A percentile compares a stretch with the other conserved stretches of the same genome.
phyloP scores from a whole-genome alignment of 2,797 vertebrate species.

The Paedocypris micromegethes region DNA sequence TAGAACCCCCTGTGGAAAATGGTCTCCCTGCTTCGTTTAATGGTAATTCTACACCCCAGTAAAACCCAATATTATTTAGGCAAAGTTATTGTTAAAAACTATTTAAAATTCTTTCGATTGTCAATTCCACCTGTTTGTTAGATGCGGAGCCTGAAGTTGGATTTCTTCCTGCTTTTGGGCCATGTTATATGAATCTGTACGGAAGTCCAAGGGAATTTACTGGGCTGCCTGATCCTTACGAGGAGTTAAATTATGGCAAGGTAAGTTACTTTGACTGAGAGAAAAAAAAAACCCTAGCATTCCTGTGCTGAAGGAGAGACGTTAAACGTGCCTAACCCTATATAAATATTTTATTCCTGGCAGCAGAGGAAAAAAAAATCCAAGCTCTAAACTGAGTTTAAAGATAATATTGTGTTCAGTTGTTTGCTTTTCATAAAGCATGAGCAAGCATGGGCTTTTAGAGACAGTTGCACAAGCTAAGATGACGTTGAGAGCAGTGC shows the following conservation, averaged over 20 bases:
- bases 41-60: slow-evolving; percentile 61
- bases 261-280: slow-evolving; percentile 54
- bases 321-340: neutral
- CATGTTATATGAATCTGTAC: slow-evolving; percentile 92
- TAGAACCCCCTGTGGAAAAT: slow-evolving; percentile 74
- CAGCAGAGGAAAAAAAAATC: slow-evolving; percentile 8
- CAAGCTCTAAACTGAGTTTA: neutral
- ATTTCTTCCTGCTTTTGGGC: slow-evolving; percentile 94
- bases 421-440: slow-evolving; percentile 32
- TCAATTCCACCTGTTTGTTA: neutral
- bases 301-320: neutral
- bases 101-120: no score
- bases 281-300: neutral
- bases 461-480: slow-evolving; percentile 4
- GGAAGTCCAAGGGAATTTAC: slow-evolving; percentile 95
- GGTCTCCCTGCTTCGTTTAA: slow-evolving; percentile 69
- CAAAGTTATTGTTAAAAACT: no score
- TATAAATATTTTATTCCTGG: slow-evolving; percentile 10
- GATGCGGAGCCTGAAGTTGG: slow-evolving; percentile 82
- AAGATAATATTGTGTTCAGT: slow-evolving; percentile 13
- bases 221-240: slow-evolving; percentile 90
- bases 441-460: slow-evolving; percentile 5
- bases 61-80: neutral
- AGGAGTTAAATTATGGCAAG: slow-evolving; percentile 89
- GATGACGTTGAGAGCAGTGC: slow-evolving; percentile 20